Percentiles rank a stretch among this genome's conserved stretches.
phyloP scores from a whole-genome alignment of 2,888 invertebrate species.

The Poecilobothrus nobilitatus region DNA sequence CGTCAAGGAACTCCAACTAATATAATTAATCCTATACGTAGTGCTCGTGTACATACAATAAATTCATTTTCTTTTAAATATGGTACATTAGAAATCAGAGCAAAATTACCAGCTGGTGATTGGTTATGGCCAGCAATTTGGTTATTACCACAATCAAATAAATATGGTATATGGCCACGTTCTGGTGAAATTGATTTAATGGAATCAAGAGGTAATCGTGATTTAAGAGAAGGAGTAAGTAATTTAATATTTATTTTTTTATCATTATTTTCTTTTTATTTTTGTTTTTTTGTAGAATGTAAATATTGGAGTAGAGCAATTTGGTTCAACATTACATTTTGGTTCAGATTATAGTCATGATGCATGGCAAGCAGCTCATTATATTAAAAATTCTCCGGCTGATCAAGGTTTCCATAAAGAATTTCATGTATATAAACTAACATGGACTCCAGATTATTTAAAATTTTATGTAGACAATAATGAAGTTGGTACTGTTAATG shows the following conservation, averaged over 20 bases:
- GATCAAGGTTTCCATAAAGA: conserved; percentile 15
- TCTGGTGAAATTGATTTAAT: conserved; percentile 66
- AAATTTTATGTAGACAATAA: conserved; percentile 45
- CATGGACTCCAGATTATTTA: conserved; percentile 51
- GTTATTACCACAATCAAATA: conserved; percentile 56
- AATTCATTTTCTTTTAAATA: conserved; percentile 58
- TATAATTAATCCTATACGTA: conserved; percentile 57
- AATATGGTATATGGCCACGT: conserved; percentile 60
- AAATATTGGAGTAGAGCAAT: conserved; percentile 53
- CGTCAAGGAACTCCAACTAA: conserved; percentile 47
- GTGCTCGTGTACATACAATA: conserved; percentile 55
- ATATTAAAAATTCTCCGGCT: conserved; percentile 21
- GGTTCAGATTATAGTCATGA: conserved; percentile 53
- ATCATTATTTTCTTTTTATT: no score
- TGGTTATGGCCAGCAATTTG: conserved; percentile 56
- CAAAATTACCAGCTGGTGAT: conserved; percentile 61
- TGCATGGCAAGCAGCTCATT: conserved; percentile 45
- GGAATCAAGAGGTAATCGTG: conserved; percentile 57
- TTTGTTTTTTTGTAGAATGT: conserved; percentile 28
- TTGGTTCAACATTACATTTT: conserved; percentile 57
- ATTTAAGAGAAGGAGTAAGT: conserved; percentile 35
- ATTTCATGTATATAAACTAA: conserved; percentile 58
- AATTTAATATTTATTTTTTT: neutral
- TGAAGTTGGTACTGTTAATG: conserved; percentile 46
- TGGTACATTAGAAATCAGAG: conserved; percentile 55